A percentile compares a stretch with the other conserved stretches of the same genome.
Evolutionary conservation across 2,797 vertebrate genomes (phyloP).

Genomic region (Rousettus madagascariensis): DNA sequence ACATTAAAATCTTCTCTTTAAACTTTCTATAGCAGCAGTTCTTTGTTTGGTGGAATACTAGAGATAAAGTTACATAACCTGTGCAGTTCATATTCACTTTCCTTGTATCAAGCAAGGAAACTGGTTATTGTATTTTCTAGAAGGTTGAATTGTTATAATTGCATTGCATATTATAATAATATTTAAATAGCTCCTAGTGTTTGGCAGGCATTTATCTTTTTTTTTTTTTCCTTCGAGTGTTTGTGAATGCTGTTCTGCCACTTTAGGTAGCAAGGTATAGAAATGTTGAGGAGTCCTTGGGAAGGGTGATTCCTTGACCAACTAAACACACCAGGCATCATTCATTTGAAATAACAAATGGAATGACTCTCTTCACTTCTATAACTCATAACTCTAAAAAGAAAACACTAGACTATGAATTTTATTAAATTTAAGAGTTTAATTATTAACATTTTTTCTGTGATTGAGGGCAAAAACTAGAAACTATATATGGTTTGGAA

Average conservation of each 20-base stretch:
- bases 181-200: conserved; percentile 39
- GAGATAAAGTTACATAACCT: background rate
- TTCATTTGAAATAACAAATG: background rate
- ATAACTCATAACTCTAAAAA: background rate
- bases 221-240: background rate
- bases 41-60: background rate
- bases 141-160: conserved; percentile 55
- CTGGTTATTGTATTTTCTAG: conserved; percentile 33
- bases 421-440: background rate
- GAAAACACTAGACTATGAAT: background rate
- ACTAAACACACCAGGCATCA: background rate
- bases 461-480: background rate
- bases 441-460: background rate
- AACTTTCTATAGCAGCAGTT: background rate
- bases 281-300: background rate
- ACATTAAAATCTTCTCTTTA: background rate
- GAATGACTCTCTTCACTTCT: background rate
- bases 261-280: background rate
- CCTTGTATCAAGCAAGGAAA: background rate
- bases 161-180: conserved; percentile 21
- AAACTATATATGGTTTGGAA: background rate
- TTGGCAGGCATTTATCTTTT: background rate
- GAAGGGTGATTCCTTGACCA: background rate
- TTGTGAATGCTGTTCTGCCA: background rate
- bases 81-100: background rate